Conservation (phyloP, 2,888 invertebrate species). For the Melanargia galathea region DNA sequence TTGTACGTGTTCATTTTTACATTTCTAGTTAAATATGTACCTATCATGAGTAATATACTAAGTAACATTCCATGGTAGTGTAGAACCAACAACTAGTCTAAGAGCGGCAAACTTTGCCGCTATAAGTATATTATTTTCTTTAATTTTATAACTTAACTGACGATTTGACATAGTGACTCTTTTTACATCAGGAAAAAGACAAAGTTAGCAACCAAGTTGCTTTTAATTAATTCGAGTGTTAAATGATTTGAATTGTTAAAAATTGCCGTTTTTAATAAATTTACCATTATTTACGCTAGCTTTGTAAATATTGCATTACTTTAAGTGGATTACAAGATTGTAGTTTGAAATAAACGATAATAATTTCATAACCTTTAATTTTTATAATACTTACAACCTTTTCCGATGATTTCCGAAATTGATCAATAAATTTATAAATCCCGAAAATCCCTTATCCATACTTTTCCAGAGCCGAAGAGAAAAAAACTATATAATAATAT, state of each 20-base stretch:
- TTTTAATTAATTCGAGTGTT: constrained; percentile 51
- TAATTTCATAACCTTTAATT: constrained; percentile 32
- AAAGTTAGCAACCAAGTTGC: constrained; percentile 68
- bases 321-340: constrained; percentile 49
- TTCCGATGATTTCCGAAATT: not conserved
- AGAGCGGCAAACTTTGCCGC: constrained; percentile 59
- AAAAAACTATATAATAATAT: not conserved
- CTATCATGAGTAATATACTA: constrained; percentile 57
- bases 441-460: not conserved
- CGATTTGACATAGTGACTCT: constrained; percentile 33
- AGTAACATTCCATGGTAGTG: constrained; percentile 70
- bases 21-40: constrained; percentile 58
- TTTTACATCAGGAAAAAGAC: constrained; percentile 51
- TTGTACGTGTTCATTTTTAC: constrained; percentile 65
- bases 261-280: constrained; percentile 50
- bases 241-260: constrained; percentile 41
- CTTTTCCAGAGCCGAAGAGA: not conserved
- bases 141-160: constrained; percentile 43
- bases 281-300: constrained; percentile 58
- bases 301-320: constrained; percentile 64
- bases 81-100: constrained; percentile 76
- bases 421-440: no score
- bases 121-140: constrained; percentile 52
- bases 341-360: constrained; percentile 54
- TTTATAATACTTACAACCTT: constrained; percentile 1